A percentile compares a stretch with the other conserved stretches of the same genome.
Evolutionary conservation across 2,113 vertebrate species (phyloP).

Genomic region (Hemiscyllium ocellatum): DNA sequence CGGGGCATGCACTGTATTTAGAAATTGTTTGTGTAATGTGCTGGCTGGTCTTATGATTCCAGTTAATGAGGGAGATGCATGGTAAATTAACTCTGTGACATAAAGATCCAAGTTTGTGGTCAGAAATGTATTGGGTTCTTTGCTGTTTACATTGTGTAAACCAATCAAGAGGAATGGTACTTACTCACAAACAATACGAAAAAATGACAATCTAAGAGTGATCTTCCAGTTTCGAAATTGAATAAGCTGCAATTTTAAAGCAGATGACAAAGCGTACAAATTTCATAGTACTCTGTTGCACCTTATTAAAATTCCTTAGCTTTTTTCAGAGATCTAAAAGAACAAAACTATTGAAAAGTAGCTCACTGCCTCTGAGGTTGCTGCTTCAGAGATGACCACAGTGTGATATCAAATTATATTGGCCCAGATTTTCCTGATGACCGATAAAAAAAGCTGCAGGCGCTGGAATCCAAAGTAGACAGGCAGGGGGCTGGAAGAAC

Average conservation of each 20-base stretch:
- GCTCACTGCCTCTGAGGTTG: not conserved
- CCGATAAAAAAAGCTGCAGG: too few species aligned
- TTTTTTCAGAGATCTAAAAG: not conserved
- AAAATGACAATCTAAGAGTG: not conserved
- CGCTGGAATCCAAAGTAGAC: too few species aligned
- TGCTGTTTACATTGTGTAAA: not conserved
- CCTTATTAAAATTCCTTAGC: not conserved
- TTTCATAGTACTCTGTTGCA: not conserved
- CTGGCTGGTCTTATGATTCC: not conserved
- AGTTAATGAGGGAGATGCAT: not conserved
- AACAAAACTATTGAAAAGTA: not conserved
- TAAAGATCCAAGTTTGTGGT: not conserved
- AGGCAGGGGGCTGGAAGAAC: too few species aligned
- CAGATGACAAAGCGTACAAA: not conserved
- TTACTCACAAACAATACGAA: not conserved
- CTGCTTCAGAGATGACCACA: not conserved
- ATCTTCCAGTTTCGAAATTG: not conserved
- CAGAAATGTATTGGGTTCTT: not conserved
- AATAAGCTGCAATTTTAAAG: not conserved
- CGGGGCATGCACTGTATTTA: not conserved
- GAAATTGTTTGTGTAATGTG: not conserved
- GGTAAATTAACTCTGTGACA: not conserved
- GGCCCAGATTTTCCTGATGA: too few species aligned
- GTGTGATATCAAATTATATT: not conserved
- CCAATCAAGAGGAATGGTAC: not conserved